Evolutionary conservation across 2,888 invertebrate species (phyloP), one percentile per base, ranked within the genome.

Genomic region (Campopleginae sp.): DNA sequence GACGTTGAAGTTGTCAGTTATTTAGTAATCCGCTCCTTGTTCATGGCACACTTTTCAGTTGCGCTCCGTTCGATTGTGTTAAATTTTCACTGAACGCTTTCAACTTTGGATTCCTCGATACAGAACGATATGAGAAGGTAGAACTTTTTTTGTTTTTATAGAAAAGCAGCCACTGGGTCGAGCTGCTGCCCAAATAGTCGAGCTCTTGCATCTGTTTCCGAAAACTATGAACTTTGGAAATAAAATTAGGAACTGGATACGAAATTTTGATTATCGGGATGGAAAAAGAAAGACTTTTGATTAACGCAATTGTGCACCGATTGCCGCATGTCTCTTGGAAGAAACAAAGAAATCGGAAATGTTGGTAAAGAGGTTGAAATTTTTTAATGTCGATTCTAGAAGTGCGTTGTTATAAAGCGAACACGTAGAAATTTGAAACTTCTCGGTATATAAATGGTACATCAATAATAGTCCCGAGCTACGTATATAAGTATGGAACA

Each of bases 1-100:
- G 58, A 72, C 51, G 46, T 38, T 46, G 86, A 86, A 86, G 77
- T 80, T 83, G 68, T 61, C 76, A 12, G 38, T 48, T 31, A 54
- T 79, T 54, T 44, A 72, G 27, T 17, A 38, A 48, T 10, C 12
- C 17, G n/a, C 4, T 27, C 19, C 27, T 17, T 27, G 19, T 68
- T 68, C 46, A 42, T 51, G 19, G 61, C 61, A 38, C 14, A 33
- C 76, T 76, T 72, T 8, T 38, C 17, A 38, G 33, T 65, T 19
- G 12, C 65, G 38, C 65, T 51, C 76, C 8, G 31, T 75, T 46
- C n/a, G 38, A 19, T 17, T 27, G 14, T 17, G 5, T 31, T 0
- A n/a, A 48, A 38, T 38, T 38, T 38, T 38, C 38, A 17, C 14
- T n/a, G 17, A 31, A 65, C 6, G 2, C 3, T 17, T 19, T 51